A percentile compares a stretch with the other conserved stretches of the same genome.
These are phyloP conservation scores for Macrotus californicus DNA, from an alignment of 2,113 vertebrate species.

Conservation along the genomic window DNA sequence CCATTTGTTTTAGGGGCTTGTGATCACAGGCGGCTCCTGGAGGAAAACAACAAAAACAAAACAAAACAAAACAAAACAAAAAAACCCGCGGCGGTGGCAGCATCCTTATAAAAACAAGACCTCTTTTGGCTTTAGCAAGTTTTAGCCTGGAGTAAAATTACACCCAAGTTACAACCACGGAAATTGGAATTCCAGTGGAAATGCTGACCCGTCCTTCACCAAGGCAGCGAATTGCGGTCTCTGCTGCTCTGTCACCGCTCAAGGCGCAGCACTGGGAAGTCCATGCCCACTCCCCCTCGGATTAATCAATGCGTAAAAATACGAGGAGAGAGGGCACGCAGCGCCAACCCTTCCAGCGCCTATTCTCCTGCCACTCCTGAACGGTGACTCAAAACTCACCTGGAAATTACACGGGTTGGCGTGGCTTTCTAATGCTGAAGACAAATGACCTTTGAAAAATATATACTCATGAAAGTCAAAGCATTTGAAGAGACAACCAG, in stretches of 20 bases:
- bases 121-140: conserved; percentile 66
- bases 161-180: conserved; percentile 55
- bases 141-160: conserved; percentile 64
- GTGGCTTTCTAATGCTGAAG: not conserved
- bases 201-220: not conserved
- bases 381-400: conserved; percentile 58
- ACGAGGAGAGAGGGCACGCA: not conserved
- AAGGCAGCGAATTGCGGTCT: conserved; percentile 21
- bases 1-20: conserved; percentile 6
- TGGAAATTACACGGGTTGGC: not conserved
- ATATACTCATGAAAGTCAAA: conserved; percentile 52
- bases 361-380: not conserved
- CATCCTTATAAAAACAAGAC: not conserved
- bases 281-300: not conserved
- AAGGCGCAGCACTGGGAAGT: conserved; percentile 2
- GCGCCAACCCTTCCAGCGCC: not conserved
- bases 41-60: not conserved
- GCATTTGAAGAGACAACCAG: conserved; percentile 1
- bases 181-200: not conserved
- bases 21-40: not conserved
- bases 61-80: too few relatives aligned
- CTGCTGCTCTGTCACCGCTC: not conserved
- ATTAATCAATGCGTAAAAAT: not conserved
- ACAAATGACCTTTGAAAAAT: conserved; percentile 64
- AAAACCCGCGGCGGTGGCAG: not conserved